Evolutionary conservation across 30 jellyfish, hydroid and myxozoan species (phyloP).

Genomic region (Turritopsis dohrnii): DNA sequence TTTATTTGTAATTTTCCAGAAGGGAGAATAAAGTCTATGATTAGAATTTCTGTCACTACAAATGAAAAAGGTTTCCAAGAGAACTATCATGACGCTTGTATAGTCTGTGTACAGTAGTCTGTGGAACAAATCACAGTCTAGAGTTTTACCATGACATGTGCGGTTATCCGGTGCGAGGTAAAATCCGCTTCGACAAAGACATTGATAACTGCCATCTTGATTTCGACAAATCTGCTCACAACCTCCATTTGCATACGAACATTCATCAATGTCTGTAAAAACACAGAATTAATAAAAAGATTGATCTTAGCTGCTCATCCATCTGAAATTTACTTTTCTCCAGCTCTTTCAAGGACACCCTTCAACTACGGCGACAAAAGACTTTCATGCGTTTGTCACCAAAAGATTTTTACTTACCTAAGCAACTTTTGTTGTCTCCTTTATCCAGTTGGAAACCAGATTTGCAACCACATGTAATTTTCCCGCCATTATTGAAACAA

Average conservation of each 20-base stretch:
- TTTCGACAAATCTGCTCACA: conserved; percentile 1
- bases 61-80: too few relatives aligned
- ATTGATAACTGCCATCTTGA: not conserved
- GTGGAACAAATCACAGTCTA: not conserved
- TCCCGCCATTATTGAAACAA: conserved; percentile 52
- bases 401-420: conserved; percentile 34
- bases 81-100: too few relatives aligned
- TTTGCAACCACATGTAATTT: conserved; percentile 53
- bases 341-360: too few relatives aligned
- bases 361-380: too few relatives aligned
- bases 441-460: conserved; percentile 51
- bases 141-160: conserved; percentile 1
- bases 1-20: too few relatives aligned
- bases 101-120: too few relatives aligned
- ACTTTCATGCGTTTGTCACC: not conserved
- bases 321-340: too few relatives aligned
- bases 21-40: too few relatives aligned
- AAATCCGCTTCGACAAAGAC: not conserved
- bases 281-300: too few relatives aligned
- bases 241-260: not conserved
- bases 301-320: too few relatives aligned
- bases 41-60: too few relatives aligned
- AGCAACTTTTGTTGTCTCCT: conserved; percentile 49
- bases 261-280: not conserved
- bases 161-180: not conserved